Percentiles rank a stretch among this genome's conserved stretches.
Evolutionary conservation across 2,888 invertebrate species (phyloP).

Genomic region (Palloptera scutellata): DNA sequence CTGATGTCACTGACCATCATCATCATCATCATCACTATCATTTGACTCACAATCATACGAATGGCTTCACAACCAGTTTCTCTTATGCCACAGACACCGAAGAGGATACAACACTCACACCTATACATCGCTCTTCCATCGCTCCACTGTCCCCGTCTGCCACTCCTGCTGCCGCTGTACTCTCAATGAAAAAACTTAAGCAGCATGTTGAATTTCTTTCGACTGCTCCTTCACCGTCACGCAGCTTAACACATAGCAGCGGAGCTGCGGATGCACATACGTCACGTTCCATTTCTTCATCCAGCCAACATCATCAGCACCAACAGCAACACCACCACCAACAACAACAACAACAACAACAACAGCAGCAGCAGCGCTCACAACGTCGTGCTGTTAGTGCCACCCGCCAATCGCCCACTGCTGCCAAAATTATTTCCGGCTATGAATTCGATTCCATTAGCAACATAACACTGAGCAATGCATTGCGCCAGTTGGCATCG

Average conservation of each 20-base stretch:
- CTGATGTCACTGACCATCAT: conserved; percentile 34
- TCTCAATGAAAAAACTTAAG: conserved; percentile 57
- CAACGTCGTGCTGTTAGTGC: conserved; percentile 37
- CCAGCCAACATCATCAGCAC: background rate
- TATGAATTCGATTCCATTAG: conserved; percentile 86
- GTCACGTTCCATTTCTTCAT: conserved; percentile 28
- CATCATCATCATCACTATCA: conserved; percentile 36
- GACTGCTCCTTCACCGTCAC: conserved; percentile 44
- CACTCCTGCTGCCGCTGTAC: conserved; percentile 40
- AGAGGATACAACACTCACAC: conserved; percentile 41
- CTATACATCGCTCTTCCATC: conserved; percentile 7
- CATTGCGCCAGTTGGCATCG: conserved; percentile 84
- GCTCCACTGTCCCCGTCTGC: conserved; percentile 30
- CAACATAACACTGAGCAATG: conserved; percentile 85
- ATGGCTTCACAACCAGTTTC: conserved; percentile 46
- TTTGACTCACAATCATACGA: conserved; percentile 36
- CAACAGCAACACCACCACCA: background rate
- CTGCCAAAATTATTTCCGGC: conserved; percentile 66
- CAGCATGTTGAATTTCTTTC: conserved; percentile 59
- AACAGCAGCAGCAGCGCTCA: conserved; percentile 27
- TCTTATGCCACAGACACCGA: conserved; percentile 48
- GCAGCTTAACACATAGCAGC: conserved; percentile 30
- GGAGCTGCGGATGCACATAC: conserved; percentile 2
- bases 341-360: conserved; percentile 23
- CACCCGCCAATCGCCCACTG: conserved; percentile 44